Percentiles rank a stretch among this genome's conserved stretches.
These are phyloP conservation scores for Synergus japonicus DNA, from an alignment of 2,888 invertebrate genomes.

Conservation along the genomic window DNA sequence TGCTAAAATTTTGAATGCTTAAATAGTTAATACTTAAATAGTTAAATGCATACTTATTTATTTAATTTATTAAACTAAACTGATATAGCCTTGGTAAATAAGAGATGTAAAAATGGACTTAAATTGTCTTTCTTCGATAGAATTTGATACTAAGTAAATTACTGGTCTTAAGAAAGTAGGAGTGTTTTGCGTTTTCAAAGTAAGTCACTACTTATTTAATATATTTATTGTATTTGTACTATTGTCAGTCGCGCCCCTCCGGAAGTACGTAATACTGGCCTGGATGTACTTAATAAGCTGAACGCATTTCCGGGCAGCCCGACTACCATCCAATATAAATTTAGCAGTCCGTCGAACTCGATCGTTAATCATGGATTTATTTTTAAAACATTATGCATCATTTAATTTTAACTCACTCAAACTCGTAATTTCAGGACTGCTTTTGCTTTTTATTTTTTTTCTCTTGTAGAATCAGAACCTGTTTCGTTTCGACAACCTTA, in stretches of 20 bases:
- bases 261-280: slow-evolving; percentile 57
- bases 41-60: too few relatives aligned
- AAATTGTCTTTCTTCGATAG: too few relatives aligned
- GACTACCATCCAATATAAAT: slow-evolving; percentile 40
- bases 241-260: slow-evolving; percentile 51
- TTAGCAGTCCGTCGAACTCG: slow-evolving; percentile 36
- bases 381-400: slow-evolving; percentile 20
- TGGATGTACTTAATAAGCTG: slow-evolving; percentile 58
- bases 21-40: too few relatives aligned
- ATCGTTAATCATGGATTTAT: slow-evolving; percentile 30
- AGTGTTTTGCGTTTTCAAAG: not conserved
- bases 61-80: too few relatives aligned
- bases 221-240: not conserved
- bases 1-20: too few relatives aligned
- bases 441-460: not conserved
- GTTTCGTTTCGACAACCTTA: not conserved
- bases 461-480: not conserved
- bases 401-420: slow-evolving; percentile 33
- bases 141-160: not conserved
- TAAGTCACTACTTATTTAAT: slow-evolving; percentile 11
- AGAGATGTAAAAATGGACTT: too few relatives aligned
- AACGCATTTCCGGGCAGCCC: slow-evolving; percentile 55
- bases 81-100: too few relatives aligned
- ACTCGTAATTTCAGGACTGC: not conserved
- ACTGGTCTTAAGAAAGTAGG: not conserved